Evolutionary conservation across 2,888 invertebrate species (phyloP), one percentile per base, ranked within the genome.

Genomic region (Tachystola acroxantha): DNA sequence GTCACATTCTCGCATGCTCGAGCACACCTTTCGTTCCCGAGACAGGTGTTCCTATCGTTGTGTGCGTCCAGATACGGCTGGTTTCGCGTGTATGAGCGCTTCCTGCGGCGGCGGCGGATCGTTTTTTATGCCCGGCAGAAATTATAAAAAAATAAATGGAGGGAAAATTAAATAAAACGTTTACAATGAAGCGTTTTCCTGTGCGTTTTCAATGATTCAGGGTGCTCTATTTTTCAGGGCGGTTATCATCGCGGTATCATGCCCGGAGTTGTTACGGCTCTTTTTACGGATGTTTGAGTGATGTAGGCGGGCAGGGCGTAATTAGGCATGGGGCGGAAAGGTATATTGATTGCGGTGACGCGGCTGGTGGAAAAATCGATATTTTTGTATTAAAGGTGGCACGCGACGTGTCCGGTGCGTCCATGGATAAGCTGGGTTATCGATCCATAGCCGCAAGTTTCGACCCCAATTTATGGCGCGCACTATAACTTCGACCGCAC

Each of bases 81-180:
- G 46, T 44, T 57, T 45, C 45, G 53, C 57, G 42, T 74, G 82
- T 85, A 60, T 81, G 82, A 69, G 69, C 69, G 77, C 73, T 84
- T 84, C 84, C 84, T 85, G 82, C 82, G 80, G 27, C 27, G 28
- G 77, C 80, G 29, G 77, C 81, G 80, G 79, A 84, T 82, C 84
- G 82, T 84, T 86, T 82, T 84, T 84, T 84, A 84, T 80, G 77
- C 84, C 76, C 73, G 76, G 72, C 81, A 84, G 76, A 82, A 85
- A 84, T 86, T 84, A 84, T 82, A 85, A 85, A 85, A 70, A 85
- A 82, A 80, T 84, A 86, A 85, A 84, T 84, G 84, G 82, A 84
- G 82, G 85, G 84, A 85, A 85, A 86, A 82, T 85, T 84, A 82
- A 85, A 84, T 86, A 84, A 82, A 85, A 85, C 81, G 82, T 82